Percentiles rank a stretch among this genome's conserved stretches.
These are phyloP conservation scores for Lasiurus cinereus DNA, from an alignment of 2,113 vertebrate genomes.

Conservation along the genomic window DNA sequence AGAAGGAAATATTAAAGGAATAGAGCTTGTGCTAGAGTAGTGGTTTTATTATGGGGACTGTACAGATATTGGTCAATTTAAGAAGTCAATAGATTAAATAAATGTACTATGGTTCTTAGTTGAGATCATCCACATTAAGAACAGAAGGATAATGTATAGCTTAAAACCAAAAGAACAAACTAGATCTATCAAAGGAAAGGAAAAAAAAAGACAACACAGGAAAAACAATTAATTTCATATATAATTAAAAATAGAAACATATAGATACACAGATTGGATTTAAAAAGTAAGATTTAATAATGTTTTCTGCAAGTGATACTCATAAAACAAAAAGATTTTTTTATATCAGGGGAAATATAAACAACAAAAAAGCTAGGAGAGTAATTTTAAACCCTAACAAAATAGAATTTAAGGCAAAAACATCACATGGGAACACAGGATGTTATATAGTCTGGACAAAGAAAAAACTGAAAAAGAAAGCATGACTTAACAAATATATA, in stretches of 20 bases:
- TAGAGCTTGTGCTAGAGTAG: neutral
- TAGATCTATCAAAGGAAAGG: neutral
- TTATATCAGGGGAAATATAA: neutral
- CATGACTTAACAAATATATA: neutral
- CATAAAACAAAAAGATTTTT: neutral
- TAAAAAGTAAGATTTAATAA: slow-evolving; percentile 24
- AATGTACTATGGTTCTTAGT: neutral
- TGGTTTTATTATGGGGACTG: neutral
- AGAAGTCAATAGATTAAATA: neutral
- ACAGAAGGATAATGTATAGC: neutral
- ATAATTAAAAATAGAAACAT: neutral
- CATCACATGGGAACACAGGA: neutral
- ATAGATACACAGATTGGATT: neutral
- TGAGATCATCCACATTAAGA: neutral
- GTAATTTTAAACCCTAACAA: neutral
- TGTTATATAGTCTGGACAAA: neutral
- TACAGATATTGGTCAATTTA: neutral
- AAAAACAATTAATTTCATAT: neutral
- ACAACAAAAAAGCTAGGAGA: neutral
- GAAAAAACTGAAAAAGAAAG: neutral
- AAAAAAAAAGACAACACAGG: neutral
- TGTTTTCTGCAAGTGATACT: neutral
- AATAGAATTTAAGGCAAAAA: neutral
- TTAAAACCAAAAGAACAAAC: neutral
- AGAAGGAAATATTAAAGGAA: neutral